Evolutionary conservation across 2,797 vertebrate genomes (phyloP).

Genomic region (Nannoperca obscura): DNA sequence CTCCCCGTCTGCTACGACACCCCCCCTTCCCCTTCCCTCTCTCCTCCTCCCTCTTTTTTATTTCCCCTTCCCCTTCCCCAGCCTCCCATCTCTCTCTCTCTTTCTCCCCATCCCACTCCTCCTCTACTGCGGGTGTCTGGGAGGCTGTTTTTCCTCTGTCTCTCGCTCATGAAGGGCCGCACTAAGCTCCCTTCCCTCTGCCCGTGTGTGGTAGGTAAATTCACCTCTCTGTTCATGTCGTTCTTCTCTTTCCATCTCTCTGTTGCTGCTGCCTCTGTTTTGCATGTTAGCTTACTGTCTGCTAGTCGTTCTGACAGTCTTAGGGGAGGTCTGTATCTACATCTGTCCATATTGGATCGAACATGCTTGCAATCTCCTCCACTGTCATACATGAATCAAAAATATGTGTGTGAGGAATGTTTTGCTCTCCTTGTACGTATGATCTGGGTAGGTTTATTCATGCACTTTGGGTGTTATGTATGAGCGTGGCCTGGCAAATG

Average conservation of each 20-base stretch:
- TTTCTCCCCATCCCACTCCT: conserved; percentile 78
- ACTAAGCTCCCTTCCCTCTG: conserved; percentile 93
- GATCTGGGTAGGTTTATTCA: conserved; percentile 53
- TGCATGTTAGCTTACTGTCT: conserved; percentile 80
- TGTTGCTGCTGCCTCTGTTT: conserved; percentile 73
- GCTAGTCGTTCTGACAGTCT: conserved; percentile 66
- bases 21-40: conserved; percentile 47
- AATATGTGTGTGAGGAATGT: conserved; percentile 35
- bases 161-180: conserved; percentile 92
- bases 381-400: conserved; percentile 54
- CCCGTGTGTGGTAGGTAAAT: conserved; percentile 94
- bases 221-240: conserved; percentile 76
- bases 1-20: conserved; percentile 68
- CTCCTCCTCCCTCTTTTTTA: conserved; percentile 64
- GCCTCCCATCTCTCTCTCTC: conserved; percentile 69
- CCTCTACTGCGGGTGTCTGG: conserved; percentile 86
- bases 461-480: conserved; percentile 61
- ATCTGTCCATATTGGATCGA: conserved; percentile 66
- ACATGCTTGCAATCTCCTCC: conserved; percentile 55
- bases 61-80: conserved; percentile 70
- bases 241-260: conserved; percentile 78
- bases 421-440: conserved; percentile 34
- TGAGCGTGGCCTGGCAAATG: conserved; percentile 76
- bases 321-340: conserved; percentile 66
- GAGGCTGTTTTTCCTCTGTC: conserved; percentile 85